Conservation (phyloP, 2,797 vertebrate species). For the Malurus splendens region DNA sequence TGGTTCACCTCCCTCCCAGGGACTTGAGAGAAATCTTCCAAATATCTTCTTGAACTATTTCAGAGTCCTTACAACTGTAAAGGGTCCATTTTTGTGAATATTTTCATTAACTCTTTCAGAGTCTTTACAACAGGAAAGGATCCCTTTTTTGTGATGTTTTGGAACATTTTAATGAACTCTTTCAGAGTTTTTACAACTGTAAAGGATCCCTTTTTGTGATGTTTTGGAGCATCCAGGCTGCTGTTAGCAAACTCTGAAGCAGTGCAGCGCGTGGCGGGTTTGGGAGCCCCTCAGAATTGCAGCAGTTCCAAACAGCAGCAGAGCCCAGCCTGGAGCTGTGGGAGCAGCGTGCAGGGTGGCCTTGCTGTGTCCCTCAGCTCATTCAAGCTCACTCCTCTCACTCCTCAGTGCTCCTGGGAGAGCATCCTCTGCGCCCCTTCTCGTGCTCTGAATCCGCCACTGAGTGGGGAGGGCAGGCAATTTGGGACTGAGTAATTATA, state of each 20-base stretch:
- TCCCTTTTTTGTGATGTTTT: neutral
- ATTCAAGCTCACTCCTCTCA: accelerated
- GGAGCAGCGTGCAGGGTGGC: neutral
- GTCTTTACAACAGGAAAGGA: neutral
- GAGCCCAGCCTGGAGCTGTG: neutral
- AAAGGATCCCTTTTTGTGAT: neutral
- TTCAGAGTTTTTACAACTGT: neutral
- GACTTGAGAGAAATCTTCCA: neutral
- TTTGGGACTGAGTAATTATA: constrained; percentile 47
- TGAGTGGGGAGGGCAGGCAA: neutral
- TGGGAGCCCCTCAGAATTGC: neutral
- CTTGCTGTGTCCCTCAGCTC: neutral
- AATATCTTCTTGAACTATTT: neutral
- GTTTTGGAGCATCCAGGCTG: neutral
- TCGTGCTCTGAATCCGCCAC: neutral
- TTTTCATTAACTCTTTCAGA: neutral
- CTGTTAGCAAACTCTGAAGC: neutral
- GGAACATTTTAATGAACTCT: neutral
- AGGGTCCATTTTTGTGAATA: neutral
- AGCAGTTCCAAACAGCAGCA: neutral
- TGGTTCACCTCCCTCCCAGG: neutral
- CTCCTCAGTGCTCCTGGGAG: neutral
- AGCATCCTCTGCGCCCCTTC: neutral
- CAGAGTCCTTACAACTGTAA: neutral
- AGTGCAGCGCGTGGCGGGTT: accelerated